Conservation (phyloP, 2,113 vertebrate genomes). For the Dendropsophus ebraccatus region DNA sequence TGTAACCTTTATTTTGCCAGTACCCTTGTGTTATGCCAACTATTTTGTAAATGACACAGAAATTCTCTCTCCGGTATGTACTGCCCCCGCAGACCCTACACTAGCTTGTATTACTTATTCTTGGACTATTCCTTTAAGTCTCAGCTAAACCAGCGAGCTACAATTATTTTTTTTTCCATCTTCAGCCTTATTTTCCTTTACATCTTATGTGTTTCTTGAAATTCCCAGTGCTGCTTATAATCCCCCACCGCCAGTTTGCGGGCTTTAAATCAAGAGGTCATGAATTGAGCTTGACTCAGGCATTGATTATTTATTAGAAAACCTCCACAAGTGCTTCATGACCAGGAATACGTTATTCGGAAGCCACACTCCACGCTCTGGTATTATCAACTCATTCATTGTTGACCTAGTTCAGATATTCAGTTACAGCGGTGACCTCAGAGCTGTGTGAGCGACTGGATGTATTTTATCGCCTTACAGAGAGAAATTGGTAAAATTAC, state of each 20-base stretch:
- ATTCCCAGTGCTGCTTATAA: background rate
- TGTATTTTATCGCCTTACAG: background rate
- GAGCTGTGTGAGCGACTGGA: background rate
- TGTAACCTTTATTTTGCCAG: no score
- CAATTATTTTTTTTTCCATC: background rate
- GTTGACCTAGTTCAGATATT: slow-evolving; percentile 32
- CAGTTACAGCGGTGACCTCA: slow-evolving; percentile 11
- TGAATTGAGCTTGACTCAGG: background rate
- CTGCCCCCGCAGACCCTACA: no score
- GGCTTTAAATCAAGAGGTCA: background rate
- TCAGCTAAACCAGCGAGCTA: background rate
- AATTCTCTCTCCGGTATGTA: no score
- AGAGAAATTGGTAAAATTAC: slow-evolving; percentile 20
- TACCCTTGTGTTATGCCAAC: no score
- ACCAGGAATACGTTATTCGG: background rate
- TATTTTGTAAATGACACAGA: no score
- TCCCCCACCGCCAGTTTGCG: background rate
- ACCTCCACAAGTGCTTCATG: slow-evolving; percentile 22
- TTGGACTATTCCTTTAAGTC: no score
- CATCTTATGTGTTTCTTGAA: background rate
- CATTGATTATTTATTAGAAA: slow-evolving; percentile 43
- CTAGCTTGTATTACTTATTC: no score
- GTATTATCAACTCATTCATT: slow-evolving; percentile 22
- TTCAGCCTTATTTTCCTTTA: background rate
- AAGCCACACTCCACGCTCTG: background rate